Evolutionary conservation across 2,113 vertebrate species (phyloP).

Genomic region (human (Homo sapiens)): DNA sequence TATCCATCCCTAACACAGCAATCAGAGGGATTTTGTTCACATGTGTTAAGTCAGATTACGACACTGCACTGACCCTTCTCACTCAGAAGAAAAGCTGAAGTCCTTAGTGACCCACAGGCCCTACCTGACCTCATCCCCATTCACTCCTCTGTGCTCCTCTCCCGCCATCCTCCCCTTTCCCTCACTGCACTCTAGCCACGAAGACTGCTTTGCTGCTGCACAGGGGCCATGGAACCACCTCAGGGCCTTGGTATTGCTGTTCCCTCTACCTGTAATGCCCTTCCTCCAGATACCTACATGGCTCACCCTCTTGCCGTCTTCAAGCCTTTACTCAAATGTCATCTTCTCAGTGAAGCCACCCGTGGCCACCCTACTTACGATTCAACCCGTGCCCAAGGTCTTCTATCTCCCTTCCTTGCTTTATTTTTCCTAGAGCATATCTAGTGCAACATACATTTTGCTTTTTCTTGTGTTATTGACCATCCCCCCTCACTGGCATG

Average conservation of each 20-base stretch:
- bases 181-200: neutral
- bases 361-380: neutral
- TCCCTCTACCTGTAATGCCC: neutral
- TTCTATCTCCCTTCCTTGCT: neutral
- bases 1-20: neutral
- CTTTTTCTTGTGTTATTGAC: neutral
- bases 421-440: neutral
- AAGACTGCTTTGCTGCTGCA: neutral
- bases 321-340: neutral
- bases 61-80: neutral
- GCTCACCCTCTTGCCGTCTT: neutral
- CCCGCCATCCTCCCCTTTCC: neutral
- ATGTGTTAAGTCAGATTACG: neutral
- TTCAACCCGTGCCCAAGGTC: neutral
- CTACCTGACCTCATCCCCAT: neutral
- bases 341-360: neutral
- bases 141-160: neutral
- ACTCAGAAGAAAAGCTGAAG: neutral
- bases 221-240: neutral
- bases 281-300: neutral
- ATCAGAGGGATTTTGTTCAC: neutral
- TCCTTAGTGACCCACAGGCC: neutral
- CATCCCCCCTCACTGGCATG: neutral
- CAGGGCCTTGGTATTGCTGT: neutral
- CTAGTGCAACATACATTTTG: neutral